phyloP scores from a whole-genome alignment of 1,140 invertebrate species.

The Lepidurus packardi region DNA sequence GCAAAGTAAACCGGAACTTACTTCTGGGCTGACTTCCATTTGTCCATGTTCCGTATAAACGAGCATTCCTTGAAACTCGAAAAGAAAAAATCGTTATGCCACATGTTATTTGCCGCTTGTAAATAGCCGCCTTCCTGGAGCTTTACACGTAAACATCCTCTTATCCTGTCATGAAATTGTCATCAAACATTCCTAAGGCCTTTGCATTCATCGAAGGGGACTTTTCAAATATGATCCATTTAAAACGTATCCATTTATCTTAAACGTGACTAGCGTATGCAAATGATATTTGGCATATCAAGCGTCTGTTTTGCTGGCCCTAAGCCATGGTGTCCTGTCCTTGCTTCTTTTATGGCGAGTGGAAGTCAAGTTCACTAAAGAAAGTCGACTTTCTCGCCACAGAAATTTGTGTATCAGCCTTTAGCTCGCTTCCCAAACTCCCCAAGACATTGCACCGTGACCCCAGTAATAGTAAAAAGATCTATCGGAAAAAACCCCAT shows the following conservation, averaged over 20 bases:
- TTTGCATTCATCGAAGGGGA: neutral
- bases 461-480: neutral
- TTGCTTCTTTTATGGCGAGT: conserved; percentile 9
- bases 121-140: neutral
- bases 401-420: neutral
- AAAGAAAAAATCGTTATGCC: neutral
- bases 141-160: neutral
- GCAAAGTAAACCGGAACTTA: neutral
- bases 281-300: neutral
- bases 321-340: neutral
- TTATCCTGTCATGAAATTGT: neutral
- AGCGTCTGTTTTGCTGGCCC: conserved; percentile 3
- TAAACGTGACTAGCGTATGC: conserved; percentile 8
- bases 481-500: neutral
- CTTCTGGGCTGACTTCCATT: neutral
- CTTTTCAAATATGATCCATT: neutral
- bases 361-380: neutral
- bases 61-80: neutral
- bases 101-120: neutral
- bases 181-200: neutral
- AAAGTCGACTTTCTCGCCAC: neutral
- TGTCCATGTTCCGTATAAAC: neutral
- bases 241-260: neutral
- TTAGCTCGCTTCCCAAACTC: neutral
- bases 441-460: neutral